These are phyloP conservation scores for Phalacrocorax brasilianus DNA, from an alignment of 2,113 vertebrate species.

Conservation along the genomic window DNA sequence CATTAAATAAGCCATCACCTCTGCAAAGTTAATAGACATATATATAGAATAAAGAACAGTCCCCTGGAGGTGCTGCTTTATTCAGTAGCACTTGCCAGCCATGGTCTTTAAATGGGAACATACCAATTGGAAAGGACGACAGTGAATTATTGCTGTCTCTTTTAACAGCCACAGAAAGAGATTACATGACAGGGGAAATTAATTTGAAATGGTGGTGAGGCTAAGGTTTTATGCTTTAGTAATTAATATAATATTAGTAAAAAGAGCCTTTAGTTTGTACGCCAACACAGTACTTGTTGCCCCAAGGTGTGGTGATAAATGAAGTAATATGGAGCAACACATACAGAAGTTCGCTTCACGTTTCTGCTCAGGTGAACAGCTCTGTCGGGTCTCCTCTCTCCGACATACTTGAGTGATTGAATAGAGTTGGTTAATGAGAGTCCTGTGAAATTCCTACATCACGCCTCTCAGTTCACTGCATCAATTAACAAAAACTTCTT, in stretches of 20 bases:
- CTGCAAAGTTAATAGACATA: neutral
- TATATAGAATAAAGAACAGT: neutral
- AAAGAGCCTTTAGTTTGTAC: neutral
- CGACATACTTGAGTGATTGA: fast-evolving
- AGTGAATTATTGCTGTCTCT: neutral
- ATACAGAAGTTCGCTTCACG: fast-evolving
- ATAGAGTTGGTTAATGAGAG: neutral
- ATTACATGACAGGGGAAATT: neutral
- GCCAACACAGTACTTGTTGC: neutral
- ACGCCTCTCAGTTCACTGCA: neutral
- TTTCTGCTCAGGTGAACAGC: neutral
- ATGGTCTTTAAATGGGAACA: neutral
- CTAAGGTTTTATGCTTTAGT: neutral
- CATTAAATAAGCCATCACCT: neutral
- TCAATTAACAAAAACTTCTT: neutral
- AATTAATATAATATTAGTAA: neutral
- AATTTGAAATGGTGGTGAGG: neutral
- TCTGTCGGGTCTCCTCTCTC: neutral
- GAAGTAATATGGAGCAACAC: neutral
- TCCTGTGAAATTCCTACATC: neutral
- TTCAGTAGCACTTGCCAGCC: neutral
- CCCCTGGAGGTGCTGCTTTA: neutral
- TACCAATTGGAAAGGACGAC: neutral
- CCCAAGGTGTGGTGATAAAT: neutral
- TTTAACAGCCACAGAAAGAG: neutral